Percentiles rank a stretch among this genome's conserved stretches.
phyloP scores from a whole-genome alignment of 2,888 invertebrate genomes.

The Tridacna crocea region DNA sequence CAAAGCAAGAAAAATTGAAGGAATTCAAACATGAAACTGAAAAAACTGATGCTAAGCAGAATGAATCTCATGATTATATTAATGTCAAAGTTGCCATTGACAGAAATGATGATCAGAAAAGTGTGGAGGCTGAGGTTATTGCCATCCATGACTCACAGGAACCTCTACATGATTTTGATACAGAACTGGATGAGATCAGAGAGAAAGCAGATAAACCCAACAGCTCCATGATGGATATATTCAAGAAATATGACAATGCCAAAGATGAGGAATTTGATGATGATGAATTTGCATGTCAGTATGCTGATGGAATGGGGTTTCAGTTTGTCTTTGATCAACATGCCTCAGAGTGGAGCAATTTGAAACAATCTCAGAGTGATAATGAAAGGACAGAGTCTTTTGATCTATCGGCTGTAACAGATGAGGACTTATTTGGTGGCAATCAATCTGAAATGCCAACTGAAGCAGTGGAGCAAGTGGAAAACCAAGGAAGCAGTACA shows the following conservation, averaged over 20 bases:
- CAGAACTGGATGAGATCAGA: conserved; percentile 32
- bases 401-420: conserved; percentile 9
- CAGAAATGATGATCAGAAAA: neutral
- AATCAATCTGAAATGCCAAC: neutral
- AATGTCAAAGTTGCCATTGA: conserved; percentile 33
- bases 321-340: conserved; percentile 42
- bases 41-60: neutral
- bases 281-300: neutral
- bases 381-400: conserved; percentile 15
- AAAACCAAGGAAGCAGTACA: neutral
- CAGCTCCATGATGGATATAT: conserved; percentile 43
- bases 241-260: conserved; percentile 32
- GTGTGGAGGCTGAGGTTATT: neutral
- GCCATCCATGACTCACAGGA: neutral
- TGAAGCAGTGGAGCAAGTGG: neutral
- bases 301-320: conserved; percentile 18
- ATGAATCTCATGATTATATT: conserved; percentile 28
- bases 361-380: conserved; percentile 30
- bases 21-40: neutral
- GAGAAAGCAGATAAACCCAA: conserved; percentile 34
- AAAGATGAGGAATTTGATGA: conserved; percentile 23
- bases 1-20: neutral
- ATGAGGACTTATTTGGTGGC: conserved; percentile 40
- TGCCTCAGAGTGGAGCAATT: conserved; percentile 41
- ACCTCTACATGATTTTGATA: conserved; percentile 11